Conservation (phyloP, 1,140 invertebrate species). For the Hycleus phaleratus region DNA sequence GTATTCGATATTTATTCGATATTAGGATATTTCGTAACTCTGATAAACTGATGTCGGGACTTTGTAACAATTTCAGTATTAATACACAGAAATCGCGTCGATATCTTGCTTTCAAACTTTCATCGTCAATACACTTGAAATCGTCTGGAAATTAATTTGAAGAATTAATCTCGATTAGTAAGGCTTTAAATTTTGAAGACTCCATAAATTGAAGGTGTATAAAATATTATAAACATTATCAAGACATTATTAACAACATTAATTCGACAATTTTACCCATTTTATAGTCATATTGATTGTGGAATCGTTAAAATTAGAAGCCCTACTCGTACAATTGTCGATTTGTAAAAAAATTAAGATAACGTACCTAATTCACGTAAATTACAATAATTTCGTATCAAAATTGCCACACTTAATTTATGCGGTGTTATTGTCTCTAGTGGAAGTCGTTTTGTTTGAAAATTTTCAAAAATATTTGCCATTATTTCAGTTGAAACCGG, state of each 20-base stretch:
- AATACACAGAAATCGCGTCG: constrained; percentile 53
- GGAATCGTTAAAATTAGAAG: background rate
- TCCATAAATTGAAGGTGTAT: too few relatives aligned
- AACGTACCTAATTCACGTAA: constrained; percentile 42
- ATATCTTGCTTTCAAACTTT: constrained; percentile 35
- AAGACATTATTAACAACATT: too few relatives aligned
- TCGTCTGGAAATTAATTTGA: constrained; percentile 16
- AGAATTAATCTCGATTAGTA: background rate
- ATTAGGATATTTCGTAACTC: constrained; percentile 49
- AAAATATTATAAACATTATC: too few relatives aligned
- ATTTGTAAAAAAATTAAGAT: too few relatives aligned
- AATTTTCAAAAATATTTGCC: background rate
- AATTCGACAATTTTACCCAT: too few relatives aligned
- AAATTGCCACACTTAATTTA: constrained; percentile 47
- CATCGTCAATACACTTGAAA: constrained; percentile 28
- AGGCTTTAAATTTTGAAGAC: too few relatives aligned
- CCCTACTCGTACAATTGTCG: too few relatives aligned
- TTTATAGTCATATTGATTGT: constrained; percentile 9
- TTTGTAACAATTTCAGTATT: constrained; percentile 55
- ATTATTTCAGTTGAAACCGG: background rate
- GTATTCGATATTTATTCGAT: constrained; percentile 47
- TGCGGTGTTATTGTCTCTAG: constrained; percentile 48
- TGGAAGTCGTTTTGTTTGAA: constrained; percentile 8
- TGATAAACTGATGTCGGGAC: constrained; percentile 57
- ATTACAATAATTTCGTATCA: constrained; percentile 48